Conservation (phyloP, 1,140 invertebrate species). For the Drosophila lacertosa region DNA sequence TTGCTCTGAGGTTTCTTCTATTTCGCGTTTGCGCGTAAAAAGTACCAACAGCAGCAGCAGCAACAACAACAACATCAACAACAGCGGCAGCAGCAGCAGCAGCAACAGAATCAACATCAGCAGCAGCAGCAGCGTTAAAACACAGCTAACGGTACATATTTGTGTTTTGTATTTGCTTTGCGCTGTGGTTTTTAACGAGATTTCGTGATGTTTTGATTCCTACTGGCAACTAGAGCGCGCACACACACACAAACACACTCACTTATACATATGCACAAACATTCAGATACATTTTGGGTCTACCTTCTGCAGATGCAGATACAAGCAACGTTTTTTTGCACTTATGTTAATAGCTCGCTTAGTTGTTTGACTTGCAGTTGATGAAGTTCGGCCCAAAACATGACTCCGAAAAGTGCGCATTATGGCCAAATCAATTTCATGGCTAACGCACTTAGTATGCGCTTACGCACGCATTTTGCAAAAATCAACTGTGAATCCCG, state of each 20-base stretch:
- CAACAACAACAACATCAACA: not conserved
- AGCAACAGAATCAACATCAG: not conserved
- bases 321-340: not conserved
- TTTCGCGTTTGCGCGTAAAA: slow-evolving; percentile 30
- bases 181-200: slow-evolving; percentile 56
- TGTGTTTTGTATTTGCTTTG: slow-evolving; percentile 47
- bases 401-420: slow-evolving; percentile 47
- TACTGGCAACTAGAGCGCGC: slow-evolving; percentile 46
- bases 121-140: slow-evolving; percentile 34
- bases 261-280: slow-evolving; percentile 1
- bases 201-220: slow-evolving; percentile 61
- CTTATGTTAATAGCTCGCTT: not conserved
- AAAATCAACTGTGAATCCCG: slow-evolving; percentile 18
- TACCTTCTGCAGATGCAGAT: slow-evolving; percentile 3
- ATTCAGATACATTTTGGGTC: not conserved
- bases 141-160: slow-evolving; percentile 54
- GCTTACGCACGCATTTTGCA: not conserved
- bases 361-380: slow-evolving; percentile 21
- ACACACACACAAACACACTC: slow-evolving; percentile 14
- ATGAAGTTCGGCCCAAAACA: slow-evolving; percentile 2
- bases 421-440: slow-evolving; percentile 4
- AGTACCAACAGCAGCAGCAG: slow-evolving; percentile 5
- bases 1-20: slow-evolving; percentile 24
- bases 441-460: slow-evolving; percentile 7
- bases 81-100: slow-evolving; percentile 4